Conservation (phyloP, 2,797 vertebrate species). For the Paramormyrops hopkinsi region DNA sequence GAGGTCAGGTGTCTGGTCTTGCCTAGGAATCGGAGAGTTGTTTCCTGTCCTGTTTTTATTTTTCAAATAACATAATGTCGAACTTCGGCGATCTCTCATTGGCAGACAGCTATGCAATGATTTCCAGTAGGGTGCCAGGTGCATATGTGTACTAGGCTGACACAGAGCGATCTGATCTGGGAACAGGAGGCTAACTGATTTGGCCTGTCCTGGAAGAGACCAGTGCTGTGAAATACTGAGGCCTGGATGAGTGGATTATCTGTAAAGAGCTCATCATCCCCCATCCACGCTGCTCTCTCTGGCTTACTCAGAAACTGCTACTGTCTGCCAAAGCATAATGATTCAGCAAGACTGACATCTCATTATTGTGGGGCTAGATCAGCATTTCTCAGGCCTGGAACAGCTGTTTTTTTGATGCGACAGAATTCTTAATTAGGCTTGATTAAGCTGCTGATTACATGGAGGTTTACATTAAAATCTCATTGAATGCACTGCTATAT, state of each 20-base stretch:
- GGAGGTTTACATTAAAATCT: neutral
- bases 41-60: neutral
- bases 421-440: neutral
- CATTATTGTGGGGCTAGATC: neutral
- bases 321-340: neutral
- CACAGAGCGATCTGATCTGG: neutral
- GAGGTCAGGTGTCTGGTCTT: neutral
- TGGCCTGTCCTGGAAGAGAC: neutral
- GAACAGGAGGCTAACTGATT: neutral
- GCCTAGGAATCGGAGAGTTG: neutral
- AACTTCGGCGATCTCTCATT: neutral
- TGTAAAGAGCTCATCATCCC: neutral
- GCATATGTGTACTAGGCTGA: neutral
- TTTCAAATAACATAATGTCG: neutral
- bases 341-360: neutral
- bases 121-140: neutral
- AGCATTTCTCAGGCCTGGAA: neutral
- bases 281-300: neutral
- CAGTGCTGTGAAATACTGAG: neutral
- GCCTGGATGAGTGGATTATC: neutral
- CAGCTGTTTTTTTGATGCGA: neutral
- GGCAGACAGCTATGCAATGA: neutral
- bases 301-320: neutral
- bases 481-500: neutral
- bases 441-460: neutral